Evolutionary conservation across 2,888 invertebrate species (phyloP).

Genomic region (Lymantria dispar): DNA sequence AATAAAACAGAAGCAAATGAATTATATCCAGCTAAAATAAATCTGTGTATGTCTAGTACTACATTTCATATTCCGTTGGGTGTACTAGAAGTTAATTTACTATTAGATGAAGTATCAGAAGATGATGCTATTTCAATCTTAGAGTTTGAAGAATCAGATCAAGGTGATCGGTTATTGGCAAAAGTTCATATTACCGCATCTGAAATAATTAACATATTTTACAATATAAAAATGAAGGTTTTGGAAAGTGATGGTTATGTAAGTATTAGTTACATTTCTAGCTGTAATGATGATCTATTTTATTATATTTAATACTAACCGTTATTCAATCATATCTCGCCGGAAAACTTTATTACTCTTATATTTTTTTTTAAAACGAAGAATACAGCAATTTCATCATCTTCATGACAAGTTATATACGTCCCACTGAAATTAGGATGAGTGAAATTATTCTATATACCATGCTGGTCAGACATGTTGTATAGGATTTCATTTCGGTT

Average conservation of each 20-base stretch:
- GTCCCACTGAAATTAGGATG: too few species aligned
- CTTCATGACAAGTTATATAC: too few species aligned
- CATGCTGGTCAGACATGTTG: too few species aligned
- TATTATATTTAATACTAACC: too few species aligned
- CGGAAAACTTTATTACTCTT: too few species aligned
- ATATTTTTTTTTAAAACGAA: too few species aligned
- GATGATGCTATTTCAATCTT: conserved; percentile 33
- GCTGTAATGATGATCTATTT: too few species aligned
- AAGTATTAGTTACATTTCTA: conserved; percentile 17
- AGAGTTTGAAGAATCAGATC: conserved; percentile 20
- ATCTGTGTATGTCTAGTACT: conserved; percentile 21
- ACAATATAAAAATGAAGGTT: conserved; percentile 17
- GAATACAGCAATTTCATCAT: too few species aligned
- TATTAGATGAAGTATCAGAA: conserved; percentile 14
- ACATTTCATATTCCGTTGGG: conserved; percentile 14
- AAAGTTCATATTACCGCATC: background rate
- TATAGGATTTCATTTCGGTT: too few species aligned
- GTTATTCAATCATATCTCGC: too few species aligned
- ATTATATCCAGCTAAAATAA: conserved; percentile 8
- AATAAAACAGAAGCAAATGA: background rate
- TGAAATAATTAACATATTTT: conserved; percentile 10
- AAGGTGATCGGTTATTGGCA: conserved; percentile 3
- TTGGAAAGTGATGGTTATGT: conserved; percentile 25
- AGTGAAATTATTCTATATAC: too few species aligned
- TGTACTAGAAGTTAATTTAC: conserved; percentile 18